A percentile compares a stretch with the other conserved stretches of the same genome.
Evolutionary conservation across 2,888 invertebrate genomes (phyloP).

Genomic region (Diarsia rubi): DNA sequence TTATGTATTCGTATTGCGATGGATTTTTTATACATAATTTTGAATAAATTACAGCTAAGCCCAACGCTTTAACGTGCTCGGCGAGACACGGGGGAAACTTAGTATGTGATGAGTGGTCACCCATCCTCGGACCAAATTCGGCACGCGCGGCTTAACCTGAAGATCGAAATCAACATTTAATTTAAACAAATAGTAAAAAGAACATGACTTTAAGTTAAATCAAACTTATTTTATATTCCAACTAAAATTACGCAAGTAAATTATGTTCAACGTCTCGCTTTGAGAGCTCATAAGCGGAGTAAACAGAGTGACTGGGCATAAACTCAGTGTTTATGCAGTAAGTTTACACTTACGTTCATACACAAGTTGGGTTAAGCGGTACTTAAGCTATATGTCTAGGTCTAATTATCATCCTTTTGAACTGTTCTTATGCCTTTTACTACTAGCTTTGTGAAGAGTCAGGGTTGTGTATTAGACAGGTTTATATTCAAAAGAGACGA

Average conservation of each 20-base stretch:
- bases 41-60: not conserved
- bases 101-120: not conserved
- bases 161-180: not conserved
- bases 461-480: not conserved
- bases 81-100: too few species aligned
- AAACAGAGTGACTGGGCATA: conserved; percentile 1
- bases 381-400: not conserved
- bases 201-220: not conserved
- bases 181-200: not conserved
- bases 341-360: conserved; percentile 13
- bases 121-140: not conserved
- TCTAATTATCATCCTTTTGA: conserved; percentile 4
- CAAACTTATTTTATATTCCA: not conserved
- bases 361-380: not conserved
- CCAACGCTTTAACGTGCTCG: not conserved
- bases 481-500: not conserved
- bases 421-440: not conserved
- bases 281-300: conserved; percentile 11
- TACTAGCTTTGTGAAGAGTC: not conserved
- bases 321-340: conserved; percentile 24
- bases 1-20: not conserved
- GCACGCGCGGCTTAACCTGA: not conserved
- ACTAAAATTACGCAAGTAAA: conserved; percentile 1
- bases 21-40: not conserved
- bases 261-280: not conserved